Evolutionary conservation across 1,140 invertebrate genomes (phyloP).

Genomic region (Kradibia gibbosae): DNA sequence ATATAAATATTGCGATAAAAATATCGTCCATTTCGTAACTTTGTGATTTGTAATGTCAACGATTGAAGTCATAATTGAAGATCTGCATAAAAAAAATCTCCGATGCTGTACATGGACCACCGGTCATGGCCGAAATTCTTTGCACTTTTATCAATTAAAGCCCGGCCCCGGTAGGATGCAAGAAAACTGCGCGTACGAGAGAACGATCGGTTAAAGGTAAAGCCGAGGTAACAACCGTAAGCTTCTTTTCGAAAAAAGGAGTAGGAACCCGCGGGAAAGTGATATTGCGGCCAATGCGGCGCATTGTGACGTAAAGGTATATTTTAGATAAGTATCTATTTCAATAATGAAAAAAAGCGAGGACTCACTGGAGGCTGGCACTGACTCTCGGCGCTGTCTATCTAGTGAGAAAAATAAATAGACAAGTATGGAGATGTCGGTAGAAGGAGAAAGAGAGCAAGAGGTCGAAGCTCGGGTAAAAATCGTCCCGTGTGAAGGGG

Average conservation of each 20-base stretch:
- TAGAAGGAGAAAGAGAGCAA: not conserved
- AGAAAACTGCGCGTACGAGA: not conserved
- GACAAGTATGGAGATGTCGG: not conserved
- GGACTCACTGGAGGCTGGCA: not conserved
- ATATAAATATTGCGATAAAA: no score
- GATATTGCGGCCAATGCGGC: not conserved
- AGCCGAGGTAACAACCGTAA: not conserved
- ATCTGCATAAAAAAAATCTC: no score
- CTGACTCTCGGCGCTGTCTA: not conserved
- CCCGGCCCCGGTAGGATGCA: no score
- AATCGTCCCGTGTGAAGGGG: slow-evolving; percentile 29
- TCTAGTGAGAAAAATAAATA: not conserved
- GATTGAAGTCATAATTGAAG: no score
- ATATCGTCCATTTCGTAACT: no score
- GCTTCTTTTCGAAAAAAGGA: not conserved
- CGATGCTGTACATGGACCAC: no score
- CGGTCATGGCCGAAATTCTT: no score
- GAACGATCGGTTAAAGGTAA: not conserved
- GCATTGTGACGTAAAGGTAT: slow-evolving; percentile 4
- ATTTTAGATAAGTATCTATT: slow-evolving; percentile 27
- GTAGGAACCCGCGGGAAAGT: not conserved
- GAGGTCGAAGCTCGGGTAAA: not conserved
- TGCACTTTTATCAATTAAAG: no score
- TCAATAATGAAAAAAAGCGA: not conserved
- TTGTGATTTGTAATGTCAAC: no score